Evolutionary conservation across 2,888 invertebrate genomes (phyloP), one percentile per base, ranked within the genome.

Genomic region (Cotesia congregata): DNA sequence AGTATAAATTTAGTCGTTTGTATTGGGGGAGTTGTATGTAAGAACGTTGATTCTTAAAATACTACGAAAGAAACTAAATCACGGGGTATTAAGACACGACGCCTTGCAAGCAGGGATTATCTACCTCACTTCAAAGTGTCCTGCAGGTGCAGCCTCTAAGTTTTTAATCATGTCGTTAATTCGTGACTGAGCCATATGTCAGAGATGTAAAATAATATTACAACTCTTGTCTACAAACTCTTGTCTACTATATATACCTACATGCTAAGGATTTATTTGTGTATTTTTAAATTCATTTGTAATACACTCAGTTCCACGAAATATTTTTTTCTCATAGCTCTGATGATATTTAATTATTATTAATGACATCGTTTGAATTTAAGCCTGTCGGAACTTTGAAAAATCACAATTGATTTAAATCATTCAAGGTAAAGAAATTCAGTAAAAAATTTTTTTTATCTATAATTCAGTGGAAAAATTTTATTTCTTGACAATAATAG

Each of bases 61-160:
- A 89, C 87, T 87, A 88, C 84, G 83, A 84, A 84, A 87, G 88
- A 88, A 86, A 88, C 89, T 89, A 89, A 89, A 89, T 89, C 89
- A 89, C 61, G 88, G 81, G 85, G 88, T 88, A 88, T 89, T 89
- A 89, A 61, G 75, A 76, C 77, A 75, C 81, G 84, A 84, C 88
- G 87, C 88, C 87, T 87, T 84, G 85, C 87, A 84, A 85, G 85
- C 85, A 83, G 87, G 88, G 88, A 88, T 88, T 88, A 88, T 87
- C 86, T 86, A 86, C 86, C 86, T 87, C 86, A 87, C 87, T 88
- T 88, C 88, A 88, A 88, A 88, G 88, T 86, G 86, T 85, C 86
- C 86, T 88, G 88, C 88, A 88, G 88, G 88, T 88, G 88, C 88
- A 86, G 86, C 83, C 83, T 83, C 82, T 80, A 39, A 78, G 83